Conservation (phyloP, 2,888 invertebrate species). For the Melanostoma scalare region DNA sequence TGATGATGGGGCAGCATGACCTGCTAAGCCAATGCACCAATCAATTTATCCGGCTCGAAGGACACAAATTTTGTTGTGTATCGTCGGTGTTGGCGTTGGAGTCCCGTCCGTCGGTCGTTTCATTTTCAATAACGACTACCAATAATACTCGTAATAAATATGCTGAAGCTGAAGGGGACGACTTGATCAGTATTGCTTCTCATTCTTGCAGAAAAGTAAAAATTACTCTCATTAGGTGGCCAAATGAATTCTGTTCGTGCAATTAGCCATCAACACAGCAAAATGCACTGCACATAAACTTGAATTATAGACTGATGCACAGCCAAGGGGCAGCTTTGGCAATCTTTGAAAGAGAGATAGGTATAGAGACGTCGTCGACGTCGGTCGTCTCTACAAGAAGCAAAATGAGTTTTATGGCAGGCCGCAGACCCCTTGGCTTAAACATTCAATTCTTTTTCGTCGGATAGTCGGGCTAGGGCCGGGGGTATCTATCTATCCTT, state of each 20-base stretch:
- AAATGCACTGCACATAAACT: slow-evolving; percentile 65
- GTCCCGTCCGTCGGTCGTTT: not conserved
- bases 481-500: not conserved
- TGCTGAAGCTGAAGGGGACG: too few relatives aligned
- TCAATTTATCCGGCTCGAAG: slow-evolving; percentile 58
- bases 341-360: slow-evolving; percentile 11
- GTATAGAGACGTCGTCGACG: slow-evolving; percentile 18
- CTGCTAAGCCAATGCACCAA: slow-evolving; percentile 59
- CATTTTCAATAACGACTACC: too few relatives aligned
- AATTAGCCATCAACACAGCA: slow-evolving; percentile 66
- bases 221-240: slow-evolving; percentile 67
- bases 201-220: slow-evolving; percentile 48
- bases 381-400: slow-evolving; percentile 6
- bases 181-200: not conserved
- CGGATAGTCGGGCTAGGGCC: not conserved
- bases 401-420: slow-evolving; percentile 62
- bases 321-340: slow-evolving; percentile 19
- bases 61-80: slow-evolving; percentile 14
- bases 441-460: slow-evolving; percentile 65
- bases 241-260: slow-evolving; percentile 68
- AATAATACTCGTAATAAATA: too few relatives aligned
- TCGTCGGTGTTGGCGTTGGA: slow-evolving; percentile 1
- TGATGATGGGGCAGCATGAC: slow-evolving; percentile 64
- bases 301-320: slow-evolving; percentile 62
- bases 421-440: slow-evolving; percentile 62